Percentiles rank a stretch among this genome's conserved stretches.
Evolutionary conservation across 2,113 vertebrate species (phyloP).

Genomic region (Halcyon senegalensis): DNA sequence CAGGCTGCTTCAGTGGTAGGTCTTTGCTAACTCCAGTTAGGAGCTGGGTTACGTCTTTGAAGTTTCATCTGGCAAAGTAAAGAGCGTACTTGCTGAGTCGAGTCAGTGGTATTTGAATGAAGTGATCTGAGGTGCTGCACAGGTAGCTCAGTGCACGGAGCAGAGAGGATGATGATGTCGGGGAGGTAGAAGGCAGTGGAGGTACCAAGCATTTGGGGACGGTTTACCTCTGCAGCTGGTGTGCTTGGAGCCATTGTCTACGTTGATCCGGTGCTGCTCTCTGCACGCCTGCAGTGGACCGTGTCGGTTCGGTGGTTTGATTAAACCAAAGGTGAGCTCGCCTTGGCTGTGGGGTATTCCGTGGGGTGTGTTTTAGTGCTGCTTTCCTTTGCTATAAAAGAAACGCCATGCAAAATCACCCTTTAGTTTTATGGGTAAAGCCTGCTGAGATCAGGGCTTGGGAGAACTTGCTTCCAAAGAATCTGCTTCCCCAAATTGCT

Average conservation of each 20-base stretch:
- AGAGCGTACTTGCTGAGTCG: not conserved
- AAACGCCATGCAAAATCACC: not conserved
- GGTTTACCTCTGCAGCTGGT: not conserved
- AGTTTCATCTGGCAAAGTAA: not conserved
- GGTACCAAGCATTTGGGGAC: not conserved
- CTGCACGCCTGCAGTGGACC: not conserved
- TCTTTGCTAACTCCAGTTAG: not conserved
- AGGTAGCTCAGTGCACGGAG: not conserved
- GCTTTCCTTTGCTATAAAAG: not conserved
- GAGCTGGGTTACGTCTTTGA: not conserved
- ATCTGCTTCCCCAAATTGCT: not conserved
- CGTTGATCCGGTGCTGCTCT: not conserved
- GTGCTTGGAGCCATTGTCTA: not conserved
- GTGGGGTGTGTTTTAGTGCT: not conserved
- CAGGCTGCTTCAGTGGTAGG: not conserved
- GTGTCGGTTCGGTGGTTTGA: accelerated
- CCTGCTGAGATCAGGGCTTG: not conserved
- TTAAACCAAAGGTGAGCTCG: not conserved
- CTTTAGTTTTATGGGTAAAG: not conserved
- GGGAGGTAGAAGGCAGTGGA: not conserved
- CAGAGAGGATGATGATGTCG: not conserved
- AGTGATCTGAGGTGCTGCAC: not conserved
- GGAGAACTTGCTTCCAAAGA: not conserved
- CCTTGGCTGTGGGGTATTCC: not conserved
- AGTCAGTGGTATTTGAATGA: not conserved